phyloP scores from a whole-genome alignment of 2,888 invertebrate species.

The Kuschelorhynchus macadamiae region DNA sequence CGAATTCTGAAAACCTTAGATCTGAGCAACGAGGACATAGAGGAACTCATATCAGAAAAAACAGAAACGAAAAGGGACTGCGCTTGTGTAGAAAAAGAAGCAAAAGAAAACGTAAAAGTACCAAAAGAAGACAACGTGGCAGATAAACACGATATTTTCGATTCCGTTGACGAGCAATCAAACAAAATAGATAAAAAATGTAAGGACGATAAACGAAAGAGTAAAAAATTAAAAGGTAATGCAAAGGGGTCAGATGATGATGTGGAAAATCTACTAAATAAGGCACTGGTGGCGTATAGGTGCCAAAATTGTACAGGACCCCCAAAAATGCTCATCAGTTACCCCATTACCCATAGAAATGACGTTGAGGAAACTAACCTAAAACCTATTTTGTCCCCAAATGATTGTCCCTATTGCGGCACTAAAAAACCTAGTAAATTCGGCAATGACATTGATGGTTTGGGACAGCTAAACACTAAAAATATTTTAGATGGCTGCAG shows the following conservation, averaged over 20 bases:
- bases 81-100: background rate
- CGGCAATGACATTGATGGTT: background rate
- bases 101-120: background rate
- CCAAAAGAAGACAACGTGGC: background rate
- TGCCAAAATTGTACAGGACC: conserved; percentile 46
- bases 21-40: background rate
- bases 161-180: background rate
- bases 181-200: background rate
- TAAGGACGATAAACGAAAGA: background rate
- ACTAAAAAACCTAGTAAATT: background rate
- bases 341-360: conserved; percentile 44
- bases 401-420: background rate
- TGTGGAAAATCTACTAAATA: conserved; percentile 47
- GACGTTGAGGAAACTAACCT: background rate
- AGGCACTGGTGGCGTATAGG: conserved; percentile 48
- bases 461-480: background rate
- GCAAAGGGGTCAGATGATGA: conserved; percentile 12
- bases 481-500: background rate
- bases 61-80: conserved; percentile 20
- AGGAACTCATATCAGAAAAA: background rate
- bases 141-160: conserved; percentile 2
- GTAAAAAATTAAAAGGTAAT: background rate
- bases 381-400: background rate
- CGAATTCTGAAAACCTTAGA: conserved; percentile 11
- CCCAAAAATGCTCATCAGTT: conserved; percentile 51